A percentile compares a stretch with the other conserved stretches of the same genome.
Conservation (phyloP, 2,888 invertebrate genomes). For the Carcina quercana region DNA sequence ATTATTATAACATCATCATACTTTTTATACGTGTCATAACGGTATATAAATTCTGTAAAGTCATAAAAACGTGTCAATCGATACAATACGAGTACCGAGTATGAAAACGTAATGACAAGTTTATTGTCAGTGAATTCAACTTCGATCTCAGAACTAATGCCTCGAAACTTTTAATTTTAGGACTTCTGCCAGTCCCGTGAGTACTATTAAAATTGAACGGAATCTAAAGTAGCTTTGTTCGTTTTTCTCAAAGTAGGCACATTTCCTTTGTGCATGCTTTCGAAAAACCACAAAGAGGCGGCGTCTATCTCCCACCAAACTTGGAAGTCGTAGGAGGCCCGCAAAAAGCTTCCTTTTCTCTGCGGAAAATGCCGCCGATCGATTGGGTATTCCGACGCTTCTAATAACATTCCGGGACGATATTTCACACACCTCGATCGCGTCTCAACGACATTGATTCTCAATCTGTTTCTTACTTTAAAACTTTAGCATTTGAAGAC, state of each 20-base stretch:
- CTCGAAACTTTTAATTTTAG: too few species aligned
- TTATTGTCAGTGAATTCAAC: too few species aligned
- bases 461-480: slow-evolving; percentile 5
- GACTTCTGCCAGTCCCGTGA: too few species aligned
- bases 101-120: too few species aligned
- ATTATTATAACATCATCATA: too few species aligned
- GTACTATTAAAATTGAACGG: too few species aligned
- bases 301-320: slow-evolving; percentile 37
- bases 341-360: slow-evolving; percentile 36
- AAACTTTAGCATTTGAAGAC: background rate
- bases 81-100: too few species aligned
- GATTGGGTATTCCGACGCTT: slow-evolving; percentile 49
- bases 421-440: slow-evolving; percentile 46
- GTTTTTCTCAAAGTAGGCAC: slow-evolving; percentile 12
- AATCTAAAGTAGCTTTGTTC: too few species aligned
- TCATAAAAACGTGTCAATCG: too few species aligned
- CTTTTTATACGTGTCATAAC: too few species aligned
- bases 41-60: too few species aligned
- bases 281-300: slow-evolving; percentile 32
- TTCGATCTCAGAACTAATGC: too few species aligned
- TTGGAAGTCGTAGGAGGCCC: slow-evolving; percentile 28
- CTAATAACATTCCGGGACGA: slow-evolving; percentile 63
- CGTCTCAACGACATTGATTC: slow-evolving; percentile 19
- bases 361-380: slow-evolving; percentile 44
- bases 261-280: slow-evolving; percentile 28